Conservation (phyloP, 2,888 invertebrate species). For the Caenorhabditis sp. region DNA sequence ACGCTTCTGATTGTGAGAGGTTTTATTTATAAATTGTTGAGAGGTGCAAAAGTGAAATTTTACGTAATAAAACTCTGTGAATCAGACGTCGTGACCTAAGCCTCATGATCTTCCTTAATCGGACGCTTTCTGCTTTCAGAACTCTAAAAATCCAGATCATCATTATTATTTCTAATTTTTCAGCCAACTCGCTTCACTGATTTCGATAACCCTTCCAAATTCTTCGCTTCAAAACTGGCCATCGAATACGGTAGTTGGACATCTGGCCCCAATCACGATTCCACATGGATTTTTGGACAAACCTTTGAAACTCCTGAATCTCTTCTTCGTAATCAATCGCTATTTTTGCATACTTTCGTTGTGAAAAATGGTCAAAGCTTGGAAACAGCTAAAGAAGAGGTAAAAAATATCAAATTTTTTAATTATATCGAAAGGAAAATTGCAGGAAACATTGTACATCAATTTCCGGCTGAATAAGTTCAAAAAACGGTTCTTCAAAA, state of each 20-base stretch:
- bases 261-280: conserved; percentile 72
- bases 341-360: conserved; percentile 89
- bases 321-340: conserved; percentile 84
- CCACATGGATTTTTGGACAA: conserved; percentile 69
- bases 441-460: not conserved
- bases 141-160: no score
- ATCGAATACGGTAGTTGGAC: conserved; percentile 27
- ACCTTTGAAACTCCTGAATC: conserved; percentile 68
- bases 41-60: no score
- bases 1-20: no score
- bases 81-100: no score
- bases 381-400: conserved; percentile 11
- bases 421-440: not conserved
- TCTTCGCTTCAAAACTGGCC: not conserved
- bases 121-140: no score
- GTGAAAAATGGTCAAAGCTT: conserved; percentile 75
- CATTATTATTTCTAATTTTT: no score
- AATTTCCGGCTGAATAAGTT: conserved; percentile 73
- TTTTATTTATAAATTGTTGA: no score
- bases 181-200: not conserved
- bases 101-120: no score
- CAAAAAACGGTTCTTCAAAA: conserved; percentile 84
- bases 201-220: not conserved
- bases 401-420: not conserved
- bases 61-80: no score